Base-by-base conservation (phyloP, 2,113 vertebrate genomes). In the Piprites chloris region DNA sequence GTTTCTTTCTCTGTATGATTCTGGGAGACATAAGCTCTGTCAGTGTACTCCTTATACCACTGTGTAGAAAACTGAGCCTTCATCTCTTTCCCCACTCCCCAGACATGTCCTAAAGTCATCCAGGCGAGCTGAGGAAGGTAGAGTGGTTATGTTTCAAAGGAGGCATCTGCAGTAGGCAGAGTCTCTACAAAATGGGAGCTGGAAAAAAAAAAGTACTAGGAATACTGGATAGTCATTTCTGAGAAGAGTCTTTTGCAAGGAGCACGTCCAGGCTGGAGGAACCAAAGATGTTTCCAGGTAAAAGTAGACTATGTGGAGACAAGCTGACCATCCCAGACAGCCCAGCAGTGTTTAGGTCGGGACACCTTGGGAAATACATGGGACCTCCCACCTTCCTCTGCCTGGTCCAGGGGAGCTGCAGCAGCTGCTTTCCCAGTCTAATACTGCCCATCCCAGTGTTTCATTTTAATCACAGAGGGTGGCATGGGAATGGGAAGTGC, bases 221-320 rank as follows among this genome's bases (percentile, higher is more conserved):
- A 87, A 59, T 55, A 50, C 23, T 0, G 0, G 23, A 26, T 59
- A 26, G 17, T 30, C 0, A 0, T 61, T 87, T 39, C 79, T 56
- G 49, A 69, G n/a, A 24, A 44, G 35, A 56, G 14, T 5, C 7
- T 23, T 75, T 50, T 62, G 52, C 52, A 35, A 62, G 33, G 42
- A 78, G 32, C 41, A 22, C 0, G 1, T 55, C 53, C 39, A 47
- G 66, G 37, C 15, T 50, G 52, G 37, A 76, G 58, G 22, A 85
- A 41, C 41, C 35, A 26, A 52, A 26, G 5, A 3, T 15, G 10
- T 50, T 76, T 42, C 77, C 35, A 91, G 68, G 12, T 35, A 80
- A 35, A 4, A 0, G 12, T 1, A 46, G 56, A n/a, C 28, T 73
- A 49, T 10, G 15, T 11, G 6, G 44, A 49, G 33, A 65, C 21